Percentiles rank a stretch among this genome's conserved stretches.
phyloP scores from a whole-genome alignment of 1,140 invertebrate species.

The Schmidtea mediterranea region DNA sequence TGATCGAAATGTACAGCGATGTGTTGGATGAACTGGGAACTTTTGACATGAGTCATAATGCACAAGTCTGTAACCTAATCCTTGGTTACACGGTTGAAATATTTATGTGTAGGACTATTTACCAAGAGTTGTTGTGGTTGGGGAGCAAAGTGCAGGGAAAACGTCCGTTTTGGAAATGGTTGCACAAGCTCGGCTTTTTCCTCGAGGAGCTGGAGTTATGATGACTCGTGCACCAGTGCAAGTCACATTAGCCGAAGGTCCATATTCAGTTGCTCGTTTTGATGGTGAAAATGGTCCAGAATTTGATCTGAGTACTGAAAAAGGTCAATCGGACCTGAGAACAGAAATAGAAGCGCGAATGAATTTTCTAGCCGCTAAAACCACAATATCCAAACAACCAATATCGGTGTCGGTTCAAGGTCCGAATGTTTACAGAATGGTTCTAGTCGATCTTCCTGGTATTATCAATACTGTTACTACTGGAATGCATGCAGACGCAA shows the following conservation, averaged over 20 bases:
- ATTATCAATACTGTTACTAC: constrained; percentile 63
- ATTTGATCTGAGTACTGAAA: constrained; percentile 83
- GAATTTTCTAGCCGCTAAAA: constrained; percentile 41
- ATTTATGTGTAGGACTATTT: constrained; percentile 42
- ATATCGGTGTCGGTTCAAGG: constrained; percentile 89
- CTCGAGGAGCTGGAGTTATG: constrained; percentile 52
- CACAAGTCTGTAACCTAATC: constrained; percentile 21
- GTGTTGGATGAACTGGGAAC: constrained; percentile 71
- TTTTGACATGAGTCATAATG: constrained; percentile 57
- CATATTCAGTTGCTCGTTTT: constrained; percentile 91
- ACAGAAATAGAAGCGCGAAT: constrained; percentile 47
- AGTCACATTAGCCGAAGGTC: constrained; percentile 87
- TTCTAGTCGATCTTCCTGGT: constrained; percentile 85
- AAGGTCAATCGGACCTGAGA: constrained; percentile 57
- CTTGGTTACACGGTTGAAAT: too few relatives aligned
- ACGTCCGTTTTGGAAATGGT: constrained; percentile 96
- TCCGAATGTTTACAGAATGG: constrained; percentile 82
- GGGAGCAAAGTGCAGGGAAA: constrained; percentile 97
- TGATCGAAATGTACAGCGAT: constrained; percentile 97
- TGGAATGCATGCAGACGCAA: constrained; percentile 78
- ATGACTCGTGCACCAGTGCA: constrained; percentile 63
- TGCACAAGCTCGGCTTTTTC: constrained; percentile 83
- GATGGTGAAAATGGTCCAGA: constrained; percentile 37
- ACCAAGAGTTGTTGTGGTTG: constrained; percentile 85
- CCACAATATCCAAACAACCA: constrained; percentile 58